These are phyloP conservation scores for Lagocephalus sceleratus DNA, from an alignment of 2,797 vertebrate species.

Conservation along the genomic window DNA sequence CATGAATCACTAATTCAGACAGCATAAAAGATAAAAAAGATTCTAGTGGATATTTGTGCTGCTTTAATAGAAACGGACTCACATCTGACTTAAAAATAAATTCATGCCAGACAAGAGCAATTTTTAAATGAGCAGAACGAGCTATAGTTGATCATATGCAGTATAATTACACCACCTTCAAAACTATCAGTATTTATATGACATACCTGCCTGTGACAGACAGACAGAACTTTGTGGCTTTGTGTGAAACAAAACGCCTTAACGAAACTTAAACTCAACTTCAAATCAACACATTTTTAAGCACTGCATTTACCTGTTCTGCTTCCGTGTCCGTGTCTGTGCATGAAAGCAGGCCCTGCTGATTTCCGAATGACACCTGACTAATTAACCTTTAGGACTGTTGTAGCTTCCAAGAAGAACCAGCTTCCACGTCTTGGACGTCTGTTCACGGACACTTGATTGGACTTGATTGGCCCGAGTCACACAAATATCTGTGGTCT, in stretches of 20 bases:
- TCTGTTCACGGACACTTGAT: too few species aligned
- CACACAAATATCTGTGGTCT: not conserved
- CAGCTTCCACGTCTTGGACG: too few species aligned
- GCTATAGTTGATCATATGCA: conserved; percentile 13
- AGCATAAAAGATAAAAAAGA: too few species aligned
- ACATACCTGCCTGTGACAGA: too few species aligned
- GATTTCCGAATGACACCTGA: conserved; percentile 6
- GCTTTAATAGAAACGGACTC: conserved; percentile 35
- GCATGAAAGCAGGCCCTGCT: conserved; percentile 24
- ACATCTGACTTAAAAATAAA: conserved; percentile 43
- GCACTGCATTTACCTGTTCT: conserved; percentile 1
- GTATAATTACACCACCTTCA: conserved; percentile 21
- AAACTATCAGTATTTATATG: not conserved
- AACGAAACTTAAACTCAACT: too few species aligned
- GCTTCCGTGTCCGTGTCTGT: conserved; percentile 9
- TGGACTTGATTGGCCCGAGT: too few species aligned
- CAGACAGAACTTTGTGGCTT: too few species aligned
- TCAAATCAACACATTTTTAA: conserved; percentile 20
- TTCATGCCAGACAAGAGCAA: conserved; percentile 25
- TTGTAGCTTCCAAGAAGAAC: not conserved
- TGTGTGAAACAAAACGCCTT: too few species aligned
- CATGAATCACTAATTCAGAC: too few species aligned
- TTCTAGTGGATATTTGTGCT: conserved; percentile 34
- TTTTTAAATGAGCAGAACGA: conserved; percentile 38
- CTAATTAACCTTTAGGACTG: not conserved